phyloP scores from a whole-genome alignment of 2,113 vertebrate genomes.

The Microtus ochrogaster region DNA sequence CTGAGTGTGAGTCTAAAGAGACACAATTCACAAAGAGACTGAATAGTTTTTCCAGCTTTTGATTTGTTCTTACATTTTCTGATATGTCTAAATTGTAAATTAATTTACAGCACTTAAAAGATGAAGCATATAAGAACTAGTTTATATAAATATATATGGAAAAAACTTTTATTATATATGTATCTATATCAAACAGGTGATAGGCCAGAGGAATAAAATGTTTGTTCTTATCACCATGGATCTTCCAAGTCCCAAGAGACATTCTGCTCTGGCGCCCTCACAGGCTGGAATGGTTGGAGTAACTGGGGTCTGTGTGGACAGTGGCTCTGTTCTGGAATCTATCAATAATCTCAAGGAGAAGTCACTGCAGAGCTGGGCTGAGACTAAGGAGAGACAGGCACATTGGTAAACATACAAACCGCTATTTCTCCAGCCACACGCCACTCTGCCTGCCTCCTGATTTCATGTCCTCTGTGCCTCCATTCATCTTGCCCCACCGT shows the following conservation, averaged over 20 bases:
- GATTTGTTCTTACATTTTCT: neutral
- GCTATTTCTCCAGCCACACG: neutral
- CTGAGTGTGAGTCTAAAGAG: constrained; percentile 45
- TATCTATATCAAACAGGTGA: neutral
- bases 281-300: neutral
- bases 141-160: neutral
- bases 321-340: neutral
- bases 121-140: neutral
- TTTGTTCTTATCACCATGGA: neutral
- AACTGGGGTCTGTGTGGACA: neutral
- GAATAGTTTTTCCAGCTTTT: constrained; percentile 25
- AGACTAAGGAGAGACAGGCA: neutral
- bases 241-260: neutral
- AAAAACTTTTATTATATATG: neutral
- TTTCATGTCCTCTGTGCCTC: neutral
- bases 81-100: neutral
- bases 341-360: neutral
- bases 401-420: too few species aligned
- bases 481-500: neutral
- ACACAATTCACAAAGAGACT: neutral
- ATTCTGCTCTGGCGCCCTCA: neutral
- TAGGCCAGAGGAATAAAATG: neutral
- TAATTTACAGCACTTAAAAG: neutral
- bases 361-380: neutral
- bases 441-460: neutral